Base-by-base conservation (phyloP, 2,797 vertebrate genomes). In the Sebastiscus albofasciatus region DNA sequence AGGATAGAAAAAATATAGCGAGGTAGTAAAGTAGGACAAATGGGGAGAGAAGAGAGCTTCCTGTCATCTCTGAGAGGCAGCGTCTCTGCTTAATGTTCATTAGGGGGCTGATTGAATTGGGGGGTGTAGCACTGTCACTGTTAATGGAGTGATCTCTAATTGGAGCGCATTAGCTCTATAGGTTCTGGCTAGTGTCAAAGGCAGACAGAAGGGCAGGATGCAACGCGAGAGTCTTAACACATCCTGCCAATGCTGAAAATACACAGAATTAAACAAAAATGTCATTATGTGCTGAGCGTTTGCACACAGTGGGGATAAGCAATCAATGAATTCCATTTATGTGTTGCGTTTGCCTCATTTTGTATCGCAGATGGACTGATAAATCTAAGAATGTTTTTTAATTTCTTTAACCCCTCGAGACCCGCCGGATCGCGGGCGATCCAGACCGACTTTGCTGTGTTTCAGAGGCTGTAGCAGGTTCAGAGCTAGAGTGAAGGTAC, bases 101-200 rank as follows among this genome's bases (percentile, higher is more conserved):
- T 93, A 93, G 66, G 66, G 68, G 61, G 31, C 80, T 94, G 92
- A 94, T 94, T 94, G 91, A 94, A 95, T 94, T 91, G 87, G 87
- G 82, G 91, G 92, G 93, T 93, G 93, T 94, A 93, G 91, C 87
- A 72, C 93, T 93, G 94, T 94, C 92, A 93, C 88, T 87, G 83
- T 92, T 95, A 95, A 95, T 95, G 92, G 90, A 95, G 93, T 92
- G 89, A 91, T 93, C 87, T 90, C 92, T 93, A 94, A 94, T 94
- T 92, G 91, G 88, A 84, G 81, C 64, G 27, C 84, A 90, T 92
- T 90, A 93, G 84, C 91, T 84, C 76, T 82, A 59, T 75, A 79
- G 87, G 90, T 72, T 92, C 93, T 93, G 93, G 91, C 72, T 82
- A 88, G 64, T 74, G 86, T 94, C 93, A 90, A 76, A 89, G 76